Evolutionary conservation across 2,888 invertebrate species (phyloP), one percentile per base, ranked within the genome.

Genomic region (Amphipoea lucens): DNA sequence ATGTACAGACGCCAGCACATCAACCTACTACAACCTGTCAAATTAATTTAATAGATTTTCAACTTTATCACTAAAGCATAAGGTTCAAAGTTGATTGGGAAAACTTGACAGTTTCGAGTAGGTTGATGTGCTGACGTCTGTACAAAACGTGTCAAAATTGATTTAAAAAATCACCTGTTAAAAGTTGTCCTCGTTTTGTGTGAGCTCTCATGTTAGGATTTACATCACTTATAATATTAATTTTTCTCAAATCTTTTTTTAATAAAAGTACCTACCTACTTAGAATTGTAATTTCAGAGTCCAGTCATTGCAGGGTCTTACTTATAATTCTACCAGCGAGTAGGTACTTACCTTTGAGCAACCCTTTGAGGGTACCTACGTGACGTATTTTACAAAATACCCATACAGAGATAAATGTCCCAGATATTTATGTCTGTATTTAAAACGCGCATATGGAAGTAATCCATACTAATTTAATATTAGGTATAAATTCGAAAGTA

Each of bases 311-410:
- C 57, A 60, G 14, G 20, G 5, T 9, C 29, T 71, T 65, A 51
- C 57, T 77, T 73, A 36, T 60, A 69, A 75, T 68, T 68, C 72
- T 42, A 29, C 40, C 12, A 54, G 57, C 23, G 57, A 60, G 23
- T 0, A 71, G 54, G 40, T 71, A 40, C 23, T 40, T 65, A 40
- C 66, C 29, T 45, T 29, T 63, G 29, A 40, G 29, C 20, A 2
- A 76, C 82, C 76, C 63, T 62, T 78, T 40, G 48, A 57, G 29
- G 71, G 29, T 48, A 4, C 48, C 36, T 20, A 83, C 83, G 83
- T 78, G 83, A 78, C 51, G 40, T 48, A 17, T 36, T 71, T 76
- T 45, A 40, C 36, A 63, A 63, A 60, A 74, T n/a, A 63, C 57
- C 48, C 14, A 48, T 48, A 14, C 48, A 48, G 14, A 48, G 3